Base-by-base conservation (phyloP, 1,140 invertebrate genomes). In the Temnothorax longispinosus region DNA sequence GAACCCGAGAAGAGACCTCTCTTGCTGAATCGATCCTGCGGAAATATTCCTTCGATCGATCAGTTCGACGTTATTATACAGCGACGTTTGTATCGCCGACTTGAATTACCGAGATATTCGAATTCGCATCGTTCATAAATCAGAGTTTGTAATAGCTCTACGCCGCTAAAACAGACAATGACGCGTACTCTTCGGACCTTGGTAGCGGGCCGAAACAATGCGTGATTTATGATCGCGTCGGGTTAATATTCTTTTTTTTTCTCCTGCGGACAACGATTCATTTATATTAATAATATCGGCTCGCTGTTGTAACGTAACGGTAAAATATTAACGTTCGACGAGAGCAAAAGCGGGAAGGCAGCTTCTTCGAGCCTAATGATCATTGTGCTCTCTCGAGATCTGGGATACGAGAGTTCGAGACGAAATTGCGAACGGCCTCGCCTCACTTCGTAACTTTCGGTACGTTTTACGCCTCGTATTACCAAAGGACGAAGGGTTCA, bases 181-280 rank as follows among this genome's bases (percentile, higher is more conserved):
- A 78, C 76, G 76, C 58, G 76, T 47, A 78, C 58, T 78, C 76
- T 64, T 65, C 58, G 58, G 44, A 35, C 76, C 76, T 65, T 18
- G 41, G 58, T 47, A 78, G 32, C 56, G 21, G 41, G 38, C 76
- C n/a, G 76, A 65, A 64, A 64, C 76, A 78, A 78, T 47, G 65
- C 78, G 50, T 81, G 78, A 81, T 81, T 81, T 81, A 81, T 81
- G 78, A 81, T 71, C 78, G 78, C 44, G 64, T 35, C 78, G 78
- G 56, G 50, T 81, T 81, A 69, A 81, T 81, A 69, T 38, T 81
- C 10, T 69, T 67, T 67, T 69, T 27, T 81, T 56, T 81, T n/a
- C 21, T 56, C n/a, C 78, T 38, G 21, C 50, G 78, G 21, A 65
- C 76, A 64, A 78, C 64, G 58, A 71, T 81, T 81, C 65, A 81